A percentile compares a stretch with the other conserved stretches of the same genome.
Evolutionary conservation across 1,140 invertebrate species (phyloP).

Genomic region (Diuraphis noxia): DNA sequence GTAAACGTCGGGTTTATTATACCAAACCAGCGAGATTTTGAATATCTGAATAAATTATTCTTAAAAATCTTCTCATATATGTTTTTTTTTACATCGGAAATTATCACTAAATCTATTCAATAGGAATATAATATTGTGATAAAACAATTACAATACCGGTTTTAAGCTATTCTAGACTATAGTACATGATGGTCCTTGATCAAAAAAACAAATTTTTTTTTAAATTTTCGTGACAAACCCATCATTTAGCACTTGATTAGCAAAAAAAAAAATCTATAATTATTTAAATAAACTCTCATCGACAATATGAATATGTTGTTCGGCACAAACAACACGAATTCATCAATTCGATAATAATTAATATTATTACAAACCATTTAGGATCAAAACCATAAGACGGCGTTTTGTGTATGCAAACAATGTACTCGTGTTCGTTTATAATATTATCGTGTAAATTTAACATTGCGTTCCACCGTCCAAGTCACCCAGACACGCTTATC

Average conservation of each 20-base stretch:
- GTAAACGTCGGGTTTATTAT: not conserved
- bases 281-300: not conserved
- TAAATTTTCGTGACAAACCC: not conserved
- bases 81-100: not conserved
- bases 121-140: not conserved
- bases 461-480: conserved; percentile 26
- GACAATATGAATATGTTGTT: not conserved
- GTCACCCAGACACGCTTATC: not conserved
- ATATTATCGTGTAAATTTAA: not conserved
- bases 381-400: conserved; percentile 20
- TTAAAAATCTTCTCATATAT: not conserved
- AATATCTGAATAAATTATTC: not conserved
- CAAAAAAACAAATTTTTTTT: not conserved
- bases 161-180: not conserved
- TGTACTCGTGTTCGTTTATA: not conserved
- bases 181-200: not conserved
- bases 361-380: not conserved
- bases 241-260: not conserved
- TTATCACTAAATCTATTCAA: not conserved
- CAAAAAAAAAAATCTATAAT: not conserved
- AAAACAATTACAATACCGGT: conserved; percentile 20
- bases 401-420: conserved; percentile 49
- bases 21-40: not conserved
- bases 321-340: too few species aligned
- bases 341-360: not conserved